Evolutionary conservation across 2,888 invertebrate genomes (phyloP), one percentile per base, ranked within the genome.

Genomic region (Epinotia demarniana): DNA sequence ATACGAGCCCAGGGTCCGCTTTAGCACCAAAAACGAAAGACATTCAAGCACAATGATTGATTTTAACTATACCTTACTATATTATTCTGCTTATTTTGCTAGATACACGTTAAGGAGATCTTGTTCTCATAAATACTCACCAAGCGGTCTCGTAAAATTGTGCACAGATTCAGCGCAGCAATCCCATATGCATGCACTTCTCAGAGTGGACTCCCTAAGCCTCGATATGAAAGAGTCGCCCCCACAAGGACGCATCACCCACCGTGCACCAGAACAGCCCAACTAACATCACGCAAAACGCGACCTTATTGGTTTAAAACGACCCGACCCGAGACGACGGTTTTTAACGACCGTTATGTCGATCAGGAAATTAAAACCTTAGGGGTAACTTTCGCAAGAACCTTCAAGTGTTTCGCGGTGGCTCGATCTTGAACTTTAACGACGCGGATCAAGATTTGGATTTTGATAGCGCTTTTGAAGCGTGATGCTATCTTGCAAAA

Each of bases 181-280:
- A 75, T 71, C 61, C 39, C 66, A 67, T 72, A 66, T 75, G 75
- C 67, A 67, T 72, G 67, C 72, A 72, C 71, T 64, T 75, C 58
- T 74, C 49, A 23, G 55, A 66, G 75, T 75, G 85, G 86, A 87
- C 85, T 85, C 84, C 80, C 84, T 83, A 85, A 86, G 83, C 84
- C 82, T 77, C 85, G 87, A 88, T 89, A 89, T 87, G 86, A 87
- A 88, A 88, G 85, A 85, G 81, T 89, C 83, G 81, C 81, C 84
- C 85, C 83, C 84, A 82, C 84, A 85, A 87, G 84, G 84, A 86
- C 84, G 84, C 82, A 80, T 81, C 82, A 80, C 78, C 79, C 79
- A 75, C 77, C 75, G 73, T 60, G 67, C 55, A 80, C 73, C 77
- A 75, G 79, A 81, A 87, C 78, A 84, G 81, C 83, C 78, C 78